A percentile compares a stretch with the other conserved stretches of the same genome.
Evolutionary conservation across 1,140 invertebrate species (phyloP).

Genomic region (Paraescarpia echinospica): DNA sequence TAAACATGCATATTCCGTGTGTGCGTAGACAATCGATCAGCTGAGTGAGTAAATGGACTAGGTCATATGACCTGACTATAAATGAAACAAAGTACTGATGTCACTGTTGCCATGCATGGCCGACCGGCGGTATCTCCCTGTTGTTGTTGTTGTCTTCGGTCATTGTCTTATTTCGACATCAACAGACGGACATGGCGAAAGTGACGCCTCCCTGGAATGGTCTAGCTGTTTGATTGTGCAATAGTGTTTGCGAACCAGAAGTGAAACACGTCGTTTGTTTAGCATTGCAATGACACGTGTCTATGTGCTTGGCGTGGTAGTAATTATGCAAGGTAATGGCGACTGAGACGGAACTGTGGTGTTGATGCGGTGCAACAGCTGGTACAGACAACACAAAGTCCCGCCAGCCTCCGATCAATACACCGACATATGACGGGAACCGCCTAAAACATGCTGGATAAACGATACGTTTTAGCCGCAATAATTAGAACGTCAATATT

Average conservation of each 20-base stretch:
- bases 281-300: neutral
- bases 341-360: neutral
- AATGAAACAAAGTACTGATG: neutral
- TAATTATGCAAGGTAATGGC: neutral
- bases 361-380: neutral
- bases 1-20: neutral
- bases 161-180: neutral
- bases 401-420: neutral
- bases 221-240: neutral
- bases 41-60: neutral
- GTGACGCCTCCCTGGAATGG: neutral
- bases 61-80: neutral
- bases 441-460: neutral
- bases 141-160: neutral
- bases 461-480: neutral
- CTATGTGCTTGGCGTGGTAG: neutral
- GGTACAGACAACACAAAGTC: neutral
- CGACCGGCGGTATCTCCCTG: no score
- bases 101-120: neutral
- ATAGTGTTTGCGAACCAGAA: neutral
- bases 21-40: neutral
- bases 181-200: neutral
- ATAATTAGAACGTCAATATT: neutral
- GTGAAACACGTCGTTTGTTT: neutral
- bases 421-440: neutral